Evolutionary conservation across 2,888 invertebrate genomes (phyloP).

Genomic region (Epistrophella euchroma): DNA sequence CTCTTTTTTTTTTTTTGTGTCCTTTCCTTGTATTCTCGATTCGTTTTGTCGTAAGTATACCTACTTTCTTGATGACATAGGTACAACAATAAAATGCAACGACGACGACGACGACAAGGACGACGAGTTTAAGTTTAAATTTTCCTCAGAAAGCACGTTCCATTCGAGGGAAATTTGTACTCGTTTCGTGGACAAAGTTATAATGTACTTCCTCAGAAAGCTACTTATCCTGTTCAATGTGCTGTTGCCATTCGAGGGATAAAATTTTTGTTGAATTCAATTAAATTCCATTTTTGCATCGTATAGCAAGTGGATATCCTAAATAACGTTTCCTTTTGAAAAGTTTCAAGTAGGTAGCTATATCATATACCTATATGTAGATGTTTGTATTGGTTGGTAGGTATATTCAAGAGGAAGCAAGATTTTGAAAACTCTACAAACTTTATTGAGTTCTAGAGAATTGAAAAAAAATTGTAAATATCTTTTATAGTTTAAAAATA

Average conservation of each 20-base stretch:
- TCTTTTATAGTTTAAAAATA: not conserved
- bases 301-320: conserved; percentile 25
- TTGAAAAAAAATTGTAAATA: conserved; percentile 10
- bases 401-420: not conserved
- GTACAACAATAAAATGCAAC: conserved; percentile 40
- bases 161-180: conserved; percentile 39
- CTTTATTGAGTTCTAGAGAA: conserved; percentile 7
- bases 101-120: conserved; percentile 1
- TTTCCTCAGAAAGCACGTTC: conserved; percentile 62
- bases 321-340: conserved; percentile 21
- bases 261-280: conserved; percentile 44
- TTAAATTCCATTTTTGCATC: conserved; percentile 42
- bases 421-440: conserved; percentile 5
- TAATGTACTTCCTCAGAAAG: conserved; percentile 52
- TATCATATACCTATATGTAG: not conserved
- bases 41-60: conserved; percentile 26
- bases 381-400: no score
- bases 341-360: not conserved
- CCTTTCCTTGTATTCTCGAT: conserved; percentile 33
- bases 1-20: not conserved
- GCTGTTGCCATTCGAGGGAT: conserved; percentile 15
- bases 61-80: conserved; percentile 37
- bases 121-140: conserved; percentile 46
- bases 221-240: conserved; percentile 44
- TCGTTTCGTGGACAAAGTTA: conserved; percentile 41